Evolutionary conservation across 35 echinoderm and acorn worm species (phyloP).

Genomic region (Apostichopus californicus): DNA sequence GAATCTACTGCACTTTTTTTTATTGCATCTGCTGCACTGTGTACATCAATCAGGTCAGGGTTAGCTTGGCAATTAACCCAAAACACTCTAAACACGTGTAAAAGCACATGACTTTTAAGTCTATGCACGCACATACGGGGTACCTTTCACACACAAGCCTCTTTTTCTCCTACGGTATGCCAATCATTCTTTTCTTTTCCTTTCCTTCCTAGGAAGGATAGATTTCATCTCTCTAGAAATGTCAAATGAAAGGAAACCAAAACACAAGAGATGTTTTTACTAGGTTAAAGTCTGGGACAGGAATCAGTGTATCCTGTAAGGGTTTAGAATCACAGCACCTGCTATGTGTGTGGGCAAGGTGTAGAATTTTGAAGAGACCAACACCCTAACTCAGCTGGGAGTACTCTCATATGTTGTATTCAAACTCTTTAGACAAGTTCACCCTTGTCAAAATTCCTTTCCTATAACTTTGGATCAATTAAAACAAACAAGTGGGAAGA

Average conservation of each 20-base stretch:
- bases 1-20: no score
- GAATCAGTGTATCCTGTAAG: neutral
- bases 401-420: neutral
- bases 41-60: no score
- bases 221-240: neutral
- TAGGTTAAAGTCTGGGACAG: slow-evolving; percentile 11
- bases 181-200: neutral
- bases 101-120: no score
- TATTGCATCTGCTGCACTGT: no score
- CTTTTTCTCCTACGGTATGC: no score
- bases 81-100: no score
- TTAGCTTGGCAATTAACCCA: no score
- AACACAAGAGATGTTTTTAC: slow-evolving; percentile 16
- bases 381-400: neutral
- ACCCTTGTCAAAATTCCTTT: neutral
- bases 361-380: neutral
- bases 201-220: neutral
- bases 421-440: neutral
- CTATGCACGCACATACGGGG: no score
- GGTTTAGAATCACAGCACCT: neutral
- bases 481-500: neutral
- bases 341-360: slow-evolving; percentile 41
- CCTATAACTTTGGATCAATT: neutral
- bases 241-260: slow-evolving; percentile 27
- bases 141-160: no score